Evolutionary conservation across 1,140 invertebrate species (phyloP).

Genomic region (Ostrea denselamellosa): DNA sequence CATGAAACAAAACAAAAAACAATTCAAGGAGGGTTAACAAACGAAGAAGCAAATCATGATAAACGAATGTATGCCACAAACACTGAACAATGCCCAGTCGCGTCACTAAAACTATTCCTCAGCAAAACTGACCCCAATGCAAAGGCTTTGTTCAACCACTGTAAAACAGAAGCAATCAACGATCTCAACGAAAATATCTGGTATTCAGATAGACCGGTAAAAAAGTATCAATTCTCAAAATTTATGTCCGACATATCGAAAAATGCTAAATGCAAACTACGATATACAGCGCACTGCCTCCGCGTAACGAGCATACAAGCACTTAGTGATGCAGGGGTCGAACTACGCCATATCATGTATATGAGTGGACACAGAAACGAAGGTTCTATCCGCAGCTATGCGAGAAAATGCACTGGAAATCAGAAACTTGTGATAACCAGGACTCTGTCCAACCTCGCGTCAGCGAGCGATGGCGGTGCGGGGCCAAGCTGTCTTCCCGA

Average conservation of each 20-base stretch:
- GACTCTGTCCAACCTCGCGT: too few relatives aligned
- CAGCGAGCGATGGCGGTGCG: too few relatives aligned
- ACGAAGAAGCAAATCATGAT: too few relatives aligned
- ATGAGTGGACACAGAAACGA: constrained; percentile 36
- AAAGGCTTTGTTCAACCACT: not conserved
- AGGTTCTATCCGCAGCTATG: not conserved
- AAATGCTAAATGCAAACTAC: constrained; percentile 5
- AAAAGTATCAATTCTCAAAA: constrained; percentile 20
- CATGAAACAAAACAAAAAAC: too few relatives aligned
- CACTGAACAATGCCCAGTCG: too few relatives aligned
- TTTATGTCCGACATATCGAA: constrained; percentile 35
- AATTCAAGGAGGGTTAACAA: too few relatives aligned
- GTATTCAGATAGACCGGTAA: not conserved
- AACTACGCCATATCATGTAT: constrained; percentile 35
- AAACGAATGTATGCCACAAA: too few relatives aligned
- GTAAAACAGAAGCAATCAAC: not conserved
- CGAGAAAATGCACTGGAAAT: too few relatives aligned
- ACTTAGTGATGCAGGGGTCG: constrained; percentile 36
- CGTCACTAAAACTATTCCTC: too few relatives aligned
- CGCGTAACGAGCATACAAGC: not conserved
- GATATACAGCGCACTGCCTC: constrained; percentile 40
- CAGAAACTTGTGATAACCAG: too few relatives aligned
- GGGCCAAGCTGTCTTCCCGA: too few relatives aligned
- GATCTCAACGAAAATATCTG: not conserved
- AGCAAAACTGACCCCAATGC: too few relatives aligned